Base-by-base conservation (phyloP, 1,140 invertebrate genomes). In the Papilio dardanus region DNA sequence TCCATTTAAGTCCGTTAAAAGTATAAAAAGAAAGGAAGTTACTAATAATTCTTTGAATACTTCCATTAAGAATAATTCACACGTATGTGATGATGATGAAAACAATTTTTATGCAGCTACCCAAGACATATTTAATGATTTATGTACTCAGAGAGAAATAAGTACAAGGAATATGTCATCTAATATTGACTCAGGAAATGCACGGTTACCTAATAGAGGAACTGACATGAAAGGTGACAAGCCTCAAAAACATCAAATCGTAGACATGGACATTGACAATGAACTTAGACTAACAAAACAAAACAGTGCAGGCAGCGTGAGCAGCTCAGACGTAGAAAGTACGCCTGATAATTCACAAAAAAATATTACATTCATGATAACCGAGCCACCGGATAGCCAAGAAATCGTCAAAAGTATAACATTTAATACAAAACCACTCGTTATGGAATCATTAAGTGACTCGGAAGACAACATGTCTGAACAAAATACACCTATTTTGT, bases 41-140 rank as follows among this genome's bases (percentile, higher is more conserved):
- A 28, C 50, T 12, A 54, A 68, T 71, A 21, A 24, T 30, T 50
- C 37, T 54, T 19, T 58, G 75, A 73, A 75, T 75, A 79, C 46
- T 50, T 24, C 28, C n/a, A 79, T 77, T 79, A 30, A 62, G 77
- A 77, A 76, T 7, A 67, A 24, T 35, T 46, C 31, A 62, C 75
- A 80, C 76, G 42, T n/a, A 12, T 58, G 74, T 21, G 68, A 81
- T 69, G 75, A 80, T 7, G 77, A 83, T 58, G 81, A 89, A 21
- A 71, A 83, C 14, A 87, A 85, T 74, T 92, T 89, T 83, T 93
- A 93, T 79, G 71, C 78, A n/a, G 81, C 82, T 2, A 93, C 92
- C 2, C 92, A 93, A 77, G 86, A 93, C 19, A 76, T 93, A 75
- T 79, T 83, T n/a, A 62, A 89, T 33, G 92, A 92, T 79, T 80